A percentile compares a stretch with the other conserved stretches of the same genome.
Conservation (phyloP, 1,140 invertebrate species). For the Thaumatotibia leucotreta region DNA sequence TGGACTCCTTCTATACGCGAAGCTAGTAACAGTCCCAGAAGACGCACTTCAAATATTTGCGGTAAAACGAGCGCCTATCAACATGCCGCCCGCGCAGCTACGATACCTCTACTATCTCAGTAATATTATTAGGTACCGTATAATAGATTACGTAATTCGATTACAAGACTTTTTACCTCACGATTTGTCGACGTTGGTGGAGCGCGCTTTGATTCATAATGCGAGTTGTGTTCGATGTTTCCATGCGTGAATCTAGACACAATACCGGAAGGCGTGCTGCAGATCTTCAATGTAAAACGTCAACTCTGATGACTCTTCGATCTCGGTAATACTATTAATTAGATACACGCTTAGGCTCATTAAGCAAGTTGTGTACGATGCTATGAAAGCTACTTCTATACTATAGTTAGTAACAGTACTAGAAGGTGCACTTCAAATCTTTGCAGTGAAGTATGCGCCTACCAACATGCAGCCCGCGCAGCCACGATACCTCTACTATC, state of each 20-base stretch:
- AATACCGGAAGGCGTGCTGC: too few relatives aligned
- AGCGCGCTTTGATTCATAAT: too few relatives aligned
- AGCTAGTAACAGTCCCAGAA: slow-evolving; percentile 85
- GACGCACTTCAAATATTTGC: slow-evolving; percentile 93
- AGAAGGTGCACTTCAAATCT: slow-evolving; percentile 91
- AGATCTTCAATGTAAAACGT: too few relatives aligned
- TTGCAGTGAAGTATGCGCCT: slow-evolving; percentile 89
- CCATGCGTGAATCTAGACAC: too few relatives aligned
- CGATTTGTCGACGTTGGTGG: too few relatives aligned
- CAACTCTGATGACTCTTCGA: too few relatives aligned
- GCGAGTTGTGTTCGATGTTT: too few relatives aligned
- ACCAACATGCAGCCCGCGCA: slow-evolving; percentile 90
- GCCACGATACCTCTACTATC: slow-evolving; percentile 90
- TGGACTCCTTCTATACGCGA: slow-evolving; percentile 88
- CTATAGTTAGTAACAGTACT: slow-evolving; percentile 84
- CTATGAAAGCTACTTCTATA: slow-evolving; percentile 90
- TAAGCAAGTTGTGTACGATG: slow-evolving; percentile 61
- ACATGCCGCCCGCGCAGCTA: slow-evolving; percentile 88
- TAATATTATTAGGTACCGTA: slow-evolving; percentile 82
- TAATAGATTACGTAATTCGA: too few relatives aligned
- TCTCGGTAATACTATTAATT: too few relatives aligned
- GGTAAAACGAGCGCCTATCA: slow-evolving; percentile 87
- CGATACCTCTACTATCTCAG: slow-evolving; percentile 91
- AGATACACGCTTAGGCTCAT: too few relatives aligned
- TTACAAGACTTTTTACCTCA: too few relatives aligned